phyloP scores from a whole-genome alignment of 2,113 vertebrate species.

The Oreochromis tanganicae region DNA sequence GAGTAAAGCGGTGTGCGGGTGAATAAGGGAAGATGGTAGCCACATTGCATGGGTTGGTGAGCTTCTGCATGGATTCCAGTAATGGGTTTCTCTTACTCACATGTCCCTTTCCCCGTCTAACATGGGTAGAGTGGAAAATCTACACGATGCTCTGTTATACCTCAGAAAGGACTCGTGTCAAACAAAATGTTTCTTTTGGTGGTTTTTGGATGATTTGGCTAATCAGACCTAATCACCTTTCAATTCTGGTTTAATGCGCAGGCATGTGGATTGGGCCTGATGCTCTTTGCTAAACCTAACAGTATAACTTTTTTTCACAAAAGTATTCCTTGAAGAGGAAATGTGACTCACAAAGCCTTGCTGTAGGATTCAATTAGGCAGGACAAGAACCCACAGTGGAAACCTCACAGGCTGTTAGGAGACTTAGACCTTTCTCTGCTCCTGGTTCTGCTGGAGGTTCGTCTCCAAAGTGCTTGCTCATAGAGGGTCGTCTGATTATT shows the following conservation, averaged over 20 bases:
- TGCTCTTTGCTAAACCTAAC: not conserved
- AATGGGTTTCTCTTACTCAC: slow-evolving; percentile 25
- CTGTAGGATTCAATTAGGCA: not conserved
- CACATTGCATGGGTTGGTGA: not conserved
- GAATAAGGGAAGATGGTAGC: slow-evolving; percentile 4
- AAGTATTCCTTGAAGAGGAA: not conserved
- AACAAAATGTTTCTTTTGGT: not conserved
- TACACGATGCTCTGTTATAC: not conserved
- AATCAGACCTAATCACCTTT: not conserved
- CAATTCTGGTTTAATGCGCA: not conserved
- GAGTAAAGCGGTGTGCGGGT: not conserved
- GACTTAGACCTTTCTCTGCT: not conserved
- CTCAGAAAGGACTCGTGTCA: not conserved
- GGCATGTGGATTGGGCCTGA: not conserved
- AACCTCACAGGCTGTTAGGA: not conserved
- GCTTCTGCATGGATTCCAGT: not conserved
- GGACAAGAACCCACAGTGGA: not conserved
- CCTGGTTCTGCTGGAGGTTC: not conserved
- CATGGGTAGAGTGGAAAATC: not conserved
- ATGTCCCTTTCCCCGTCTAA: slow-evolving; percentile 2
- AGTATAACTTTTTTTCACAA: not conserved
- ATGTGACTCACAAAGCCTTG: not conserved
- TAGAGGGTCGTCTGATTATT: not conserved
- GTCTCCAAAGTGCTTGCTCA: not conserved
- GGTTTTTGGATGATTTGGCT: not conserved